These are phyloP conservation scores for Ennomos erosarius DNA, from an alignment of 2,888 invertebrate genomes.

Conservation along the genomic window DNA sequence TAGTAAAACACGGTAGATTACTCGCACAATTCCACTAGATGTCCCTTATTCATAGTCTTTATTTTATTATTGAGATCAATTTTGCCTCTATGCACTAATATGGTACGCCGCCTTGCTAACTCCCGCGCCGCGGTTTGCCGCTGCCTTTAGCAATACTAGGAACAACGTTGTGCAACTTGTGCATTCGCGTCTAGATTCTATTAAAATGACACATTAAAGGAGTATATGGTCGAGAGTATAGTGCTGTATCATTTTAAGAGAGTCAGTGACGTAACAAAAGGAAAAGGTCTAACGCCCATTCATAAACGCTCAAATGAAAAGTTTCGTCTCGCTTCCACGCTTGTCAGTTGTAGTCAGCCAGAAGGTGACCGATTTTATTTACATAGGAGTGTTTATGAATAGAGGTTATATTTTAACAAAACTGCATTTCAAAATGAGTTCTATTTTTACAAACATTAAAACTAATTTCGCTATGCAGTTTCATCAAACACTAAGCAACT, in stretches of 20 bases:
- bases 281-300: not conserved
- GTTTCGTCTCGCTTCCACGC: too few relatives aligned
- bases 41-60: conserved; percentile 77
- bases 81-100: conserved; percentile 73
- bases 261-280: conserved; percentile 30
- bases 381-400: too few relatives aligned
- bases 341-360: not conserved
- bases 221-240: conserved; percentile 45
- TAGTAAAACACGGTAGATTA: conserved; percentile 73
- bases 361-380: not conserved
- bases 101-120: conserved; percentile 58
- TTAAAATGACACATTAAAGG: conserved; percentile 38
- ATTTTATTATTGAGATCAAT: conserved; percentile 83
- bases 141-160: conserved; percentile 34
- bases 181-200: conserved; percentile 36
- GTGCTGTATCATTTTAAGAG: conserved; percentile 41
- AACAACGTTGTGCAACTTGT: conserved; percentile 25
- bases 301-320: too few relatives aligned
- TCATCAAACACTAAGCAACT: conserved; percentile 4
- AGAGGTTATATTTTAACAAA: too few relatives aligned
- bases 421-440: not conserved
- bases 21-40: conserved; percentile 82
- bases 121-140: conserved; percentile 41
- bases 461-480: not conserved
- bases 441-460: not conserved